Base-by-base conservation (phyloP, 2,797 vertebrate species). In the Luscinia luscinia region DNA sequence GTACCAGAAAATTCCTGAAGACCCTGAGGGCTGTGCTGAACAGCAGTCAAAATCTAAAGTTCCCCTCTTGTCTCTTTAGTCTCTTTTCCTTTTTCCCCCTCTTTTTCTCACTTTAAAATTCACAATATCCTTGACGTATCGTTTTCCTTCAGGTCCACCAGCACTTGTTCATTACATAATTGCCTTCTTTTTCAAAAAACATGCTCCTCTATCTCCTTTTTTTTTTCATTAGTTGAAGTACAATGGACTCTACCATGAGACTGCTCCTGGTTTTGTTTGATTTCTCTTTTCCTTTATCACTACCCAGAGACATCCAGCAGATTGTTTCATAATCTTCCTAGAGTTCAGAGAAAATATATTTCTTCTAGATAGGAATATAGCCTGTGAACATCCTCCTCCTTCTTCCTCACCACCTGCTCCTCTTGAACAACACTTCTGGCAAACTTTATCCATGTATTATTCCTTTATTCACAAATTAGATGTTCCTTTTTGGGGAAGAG, bases 231-330 rank as follows among this genome's bases (percentile, higher is more conserved):
- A 89, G 78, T 46, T 77, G 89, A 55, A 89, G 52, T 79, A 45
- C 78, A 73, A 67, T 21, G 63, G 38, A 57, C 48, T 87, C 74
- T 83, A 41, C 70, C 63, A 19, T 79, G 87, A 92, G 87, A 57
- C 72, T 49, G 51, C 45, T 82, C 48, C 78, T 89, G 78, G 10
- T 82, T 93, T 94, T 90, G 59, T 83, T 90, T 95, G 41, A 87
- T 93, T 94, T 93, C 78, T 52, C 59, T 79, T 86, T 92, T 61
- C 52, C 84, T 94, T 93, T 95, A 89, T 94, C 75, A 77, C 92
- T 79, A 83, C 75, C 87, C 75, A 91, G 91, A 89, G 94, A 93
- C 78, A 91, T 87, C 57, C 87, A 90, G 68, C 49, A 95, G 45
- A 63, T 94, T 77, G 68, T 91, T 93, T 96, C 81, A 87, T 92